Base-by-base conservation (phyloP, 1,140 invertebrate genomes). In the Radopholus similis region DNA sequence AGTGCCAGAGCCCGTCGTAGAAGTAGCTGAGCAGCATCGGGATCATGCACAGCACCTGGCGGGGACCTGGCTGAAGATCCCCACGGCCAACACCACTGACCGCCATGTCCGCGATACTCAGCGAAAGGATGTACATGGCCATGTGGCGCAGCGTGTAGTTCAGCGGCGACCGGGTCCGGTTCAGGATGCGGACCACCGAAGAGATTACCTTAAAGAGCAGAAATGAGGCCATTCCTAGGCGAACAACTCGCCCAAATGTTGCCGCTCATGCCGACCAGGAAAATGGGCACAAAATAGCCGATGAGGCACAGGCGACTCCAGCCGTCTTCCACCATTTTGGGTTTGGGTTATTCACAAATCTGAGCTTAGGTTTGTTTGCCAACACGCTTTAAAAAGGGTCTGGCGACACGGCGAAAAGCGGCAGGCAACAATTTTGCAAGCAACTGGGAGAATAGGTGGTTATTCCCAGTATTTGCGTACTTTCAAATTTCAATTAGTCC, bases 231-330 rank as follows among this genome's bases (percentile, higher is more conserved):
- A n/a, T n/a, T n/a, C n/a, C n/a, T n/a, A n/a, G n/a, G n/a, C n/a
- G n/a, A n/a, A n/a, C n/a, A n/a, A n/a, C n/a, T n/a, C n/a, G n/a
- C 75, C 73, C 73, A 76, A 21, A 78, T 13, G 51, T 77, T 78
- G 4, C 76, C 73, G 21, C 21, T 28, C 23, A 76, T 47, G n/a
- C n/a, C 70, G 37, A 78, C 40, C 18, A 66, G 28, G 42, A 76
- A 64, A 18, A 77, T 64, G 6, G 75, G 73, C 11, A 77, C 28
- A 13, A 78, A 76, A 18, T 64, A 70, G 35, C 47, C 38, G 37
- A 75, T 47, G 3, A 69, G 18, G 8, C 73, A 32, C 34, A 75
- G 34, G 21, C 55, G 65, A 15, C 59, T 71, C 70, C 63, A 64
- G 18, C 23, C 35, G 42, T 64, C 56, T 63, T 64, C 63, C 18